Base-by-base conservation (phyloP, 2,797 vertebrate genomes). In the Circus cinereus region DNA sequence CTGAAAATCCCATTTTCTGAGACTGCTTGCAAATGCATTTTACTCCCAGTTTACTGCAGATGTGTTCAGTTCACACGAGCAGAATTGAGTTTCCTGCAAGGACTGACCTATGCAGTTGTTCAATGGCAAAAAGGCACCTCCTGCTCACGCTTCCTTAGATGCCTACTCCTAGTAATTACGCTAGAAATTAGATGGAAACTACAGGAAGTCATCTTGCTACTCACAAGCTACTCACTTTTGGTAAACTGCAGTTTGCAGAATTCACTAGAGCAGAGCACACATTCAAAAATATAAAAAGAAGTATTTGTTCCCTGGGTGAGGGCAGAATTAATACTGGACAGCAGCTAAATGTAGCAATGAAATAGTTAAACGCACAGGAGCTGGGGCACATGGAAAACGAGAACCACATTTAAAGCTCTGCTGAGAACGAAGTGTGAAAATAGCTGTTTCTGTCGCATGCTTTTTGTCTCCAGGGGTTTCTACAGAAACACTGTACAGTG, bases 191-290 rank as follows among this genome's bases (percentile, higher is more conserved):
- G 80, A 80, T 51, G 54, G 94, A 89, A 95, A 84, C 50, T 78
- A 72, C 83, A 65, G 40, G 85, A 90, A 76, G 80, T 90, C 75
- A 88, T 86, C 68, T 94, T 94, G 89, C 76, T 93, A 92, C 82
- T 90, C 86, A 79, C 65, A 73, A 81, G 79, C 38, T 57, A 56
- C 89, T 60, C 86, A 57, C 34, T 97, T 89, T 75, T 92, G 59
- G 81, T 83, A 82, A 92, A 81, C 36, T 20, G 5, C 47, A 79
- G 78, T 94, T 97, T 97, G 97, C 94, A 88, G 89, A 97, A 86
- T 54, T 91, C 78, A 79, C 73, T 79, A 60, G 23, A 94, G 88
- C 88, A 92, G 96, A 85, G 88, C 87, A 57, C 14, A 92, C 89
- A 90, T 92, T 97, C 80, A 84, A 73, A 72, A 13, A 64, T 0